Evolutionary conservation across 2,888 invertebrate species (phyloP).

Genomic region (Athrips mouffetella): DNA sequence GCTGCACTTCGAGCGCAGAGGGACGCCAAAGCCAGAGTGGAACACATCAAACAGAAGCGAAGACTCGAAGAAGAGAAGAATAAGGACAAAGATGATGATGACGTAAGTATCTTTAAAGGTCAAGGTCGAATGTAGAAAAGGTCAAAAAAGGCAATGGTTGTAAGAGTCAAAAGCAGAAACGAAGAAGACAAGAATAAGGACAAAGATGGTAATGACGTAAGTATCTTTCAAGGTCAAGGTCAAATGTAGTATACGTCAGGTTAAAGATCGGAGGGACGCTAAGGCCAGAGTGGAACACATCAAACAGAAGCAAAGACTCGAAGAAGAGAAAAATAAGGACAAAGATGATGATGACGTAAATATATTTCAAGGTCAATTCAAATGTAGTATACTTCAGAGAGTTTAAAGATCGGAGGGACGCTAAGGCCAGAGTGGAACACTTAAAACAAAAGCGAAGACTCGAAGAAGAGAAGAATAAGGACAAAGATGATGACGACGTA

Average conservation of each 20-base stretch:
- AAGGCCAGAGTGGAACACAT: constrained; percentile 84
- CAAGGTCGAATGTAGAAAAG: constrained; percentile 11
- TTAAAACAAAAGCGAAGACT: constrained; percentile 69
- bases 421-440: constrained; percentile 86
- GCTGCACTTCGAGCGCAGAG: constrained; percentile 92
- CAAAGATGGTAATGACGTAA: constrained; percentile 51
- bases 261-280: constrained; percentile 94
- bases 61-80: constrained; percentile 72
- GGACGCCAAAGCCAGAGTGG: constrained; percentile 90
- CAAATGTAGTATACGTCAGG: no score
- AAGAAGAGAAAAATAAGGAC: constrained; percentile 77
- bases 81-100: constrained; percentile 60
- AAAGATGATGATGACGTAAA: no score
- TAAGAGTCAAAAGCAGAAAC: constrained; percentile 55
- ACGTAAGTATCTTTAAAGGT: constrained; percentile 42
- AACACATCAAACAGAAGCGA: constrained; percentile 76
- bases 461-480: constrained; percentile 78
- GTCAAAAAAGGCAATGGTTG: no score
- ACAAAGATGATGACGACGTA: constrained; percentile 53
- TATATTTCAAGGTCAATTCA: no score
- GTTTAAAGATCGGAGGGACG: constrained; percentile 95
- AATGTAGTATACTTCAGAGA: no score
- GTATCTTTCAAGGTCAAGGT: constrained; percentile 29
- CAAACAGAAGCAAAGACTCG: constrained; percentile 67
- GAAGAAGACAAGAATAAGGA: constrained; percentile 79